Conservation (phyloP, 2,888 invertebrate genomes). For the Colostygia pectinataria region DNA sequence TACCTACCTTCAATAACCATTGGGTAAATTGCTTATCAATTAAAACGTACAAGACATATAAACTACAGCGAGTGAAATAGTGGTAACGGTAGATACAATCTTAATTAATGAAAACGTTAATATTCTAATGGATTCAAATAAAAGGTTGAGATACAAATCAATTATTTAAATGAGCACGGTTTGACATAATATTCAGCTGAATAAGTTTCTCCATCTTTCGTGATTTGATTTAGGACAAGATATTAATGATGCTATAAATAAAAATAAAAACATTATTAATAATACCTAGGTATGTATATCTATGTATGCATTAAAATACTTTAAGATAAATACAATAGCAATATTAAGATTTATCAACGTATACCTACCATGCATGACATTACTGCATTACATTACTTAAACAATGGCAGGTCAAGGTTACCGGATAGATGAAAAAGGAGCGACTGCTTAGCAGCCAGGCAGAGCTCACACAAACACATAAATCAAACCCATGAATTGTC, state of each 20-base stretch:
- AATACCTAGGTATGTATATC: too few species aligned
- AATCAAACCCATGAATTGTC: constrained; percentile 36
- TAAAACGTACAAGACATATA: constrained; percentile 5
- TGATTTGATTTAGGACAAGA: not conserved
- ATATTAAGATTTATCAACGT: constrained; percentile 5
- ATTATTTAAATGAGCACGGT: too few species aligned
- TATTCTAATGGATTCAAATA: constrained; percentile 25
- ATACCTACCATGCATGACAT: not conserved
- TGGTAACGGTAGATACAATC: constrained; percentile 18
- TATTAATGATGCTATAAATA: too few species aligned
- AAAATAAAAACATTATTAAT: too few species aligned
- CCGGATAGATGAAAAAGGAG: constrained; percentile 7
- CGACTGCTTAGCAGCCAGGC: constrained; percentile 11
- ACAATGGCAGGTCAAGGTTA: constrained; percentile 16
- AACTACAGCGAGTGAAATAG: constrained; percentile 9
- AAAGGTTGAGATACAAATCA: not conserved
- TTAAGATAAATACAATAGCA: not conserved
- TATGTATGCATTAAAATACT: not conserved
- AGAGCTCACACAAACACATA: constrained; percentile 16
- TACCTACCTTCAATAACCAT: not conserved
- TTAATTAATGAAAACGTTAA: constrained; percentile 30
- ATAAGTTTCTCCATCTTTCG: not conserved
- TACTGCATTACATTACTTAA: constrained; percentile 1
- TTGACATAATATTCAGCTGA: not conserved
- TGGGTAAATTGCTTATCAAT: constrained; percentile 23